These are phyloP conservation scores for Anguilla japonica DNA, from an alignment of 2,113 vertebrate genomes.

Conservation along the genomic window DNA sequence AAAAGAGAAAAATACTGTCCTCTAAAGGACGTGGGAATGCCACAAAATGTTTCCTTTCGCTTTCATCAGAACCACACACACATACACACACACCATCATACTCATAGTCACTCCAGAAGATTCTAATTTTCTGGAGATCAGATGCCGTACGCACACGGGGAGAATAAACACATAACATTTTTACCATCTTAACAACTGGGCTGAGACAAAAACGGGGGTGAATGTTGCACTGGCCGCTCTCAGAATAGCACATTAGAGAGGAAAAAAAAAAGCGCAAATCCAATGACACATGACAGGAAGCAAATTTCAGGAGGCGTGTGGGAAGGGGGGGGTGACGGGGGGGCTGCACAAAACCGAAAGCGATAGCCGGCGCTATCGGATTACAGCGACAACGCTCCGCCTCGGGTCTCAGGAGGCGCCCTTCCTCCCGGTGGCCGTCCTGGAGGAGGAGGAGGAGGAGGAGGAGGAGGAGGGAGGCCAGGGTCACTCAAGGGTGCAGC, in stretches of 20 bases:
- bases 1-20: neutral
- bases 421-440: neutral
- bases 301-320: too few species aligned
- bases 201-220: neutral
- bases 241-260: constrained; percentile 43
- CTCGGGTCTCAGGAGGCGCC: neutral
- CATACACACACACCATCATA: neutral
- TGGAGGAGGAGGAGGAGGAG: too few species aligned
- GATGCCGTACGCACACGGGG: too few species aligned
- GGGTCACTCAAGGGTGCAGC: constrained; percentile 27
- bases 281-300: constrained; percentile 17
- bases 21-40: neutral
- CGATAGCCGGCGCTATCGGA: neutral
- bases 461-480: neutral
- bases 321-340: neutral
- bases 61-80: neutral
- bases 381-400: constrained; percentile 2
- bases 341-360: neutral
- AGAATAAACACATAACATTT: too few species aligned
- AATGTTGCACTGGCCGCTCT: constrained; percentile 35
- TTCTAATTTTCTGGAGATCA: neutral
- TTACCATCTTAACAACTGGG: too few species aligned
- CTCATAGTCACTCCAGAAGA: neutral
- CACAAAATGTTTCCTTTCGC: neutral
- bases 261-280: constrained; percentile 43